phyloP scores from a whole-genome alignment of 2,797 vertebrate genomes.

The Miichthys miiuy region DNA sequence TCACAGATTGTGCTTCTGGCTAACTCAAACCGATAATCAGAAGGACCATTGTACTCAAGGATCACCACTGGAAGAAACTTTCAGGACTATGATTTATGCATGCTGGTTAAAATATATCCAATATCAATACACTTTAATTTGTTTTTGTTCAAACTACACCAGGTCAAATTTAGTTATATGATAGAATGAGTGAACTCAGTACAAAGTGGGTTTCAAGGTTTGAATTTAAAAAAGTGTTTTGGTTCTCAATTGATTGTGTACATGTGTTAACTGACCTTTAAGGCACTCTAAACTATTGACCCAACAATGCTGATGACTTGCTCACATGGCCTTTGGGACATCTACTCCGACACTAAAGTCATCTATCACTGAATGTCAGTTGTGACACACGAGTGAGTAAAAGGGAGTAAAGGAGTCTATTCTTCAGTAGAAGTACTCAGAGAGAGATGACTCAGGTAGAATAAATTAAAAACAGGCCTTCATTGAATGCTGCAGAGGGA shows the following conservation, averaged over 20 bases:
- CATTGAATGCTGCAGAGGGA: not conserved
- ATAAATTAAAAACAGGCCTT: not conserved
- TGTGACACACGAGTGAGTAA: not conserved
- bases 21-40: not conserved
- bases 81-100: not conserved
- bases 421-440: not conserved
- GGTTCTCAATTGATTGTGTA: too few relatives aligned
- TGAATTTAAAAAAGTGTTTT: not conserved
- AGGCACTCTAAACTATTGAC: constrained; percentile 5
- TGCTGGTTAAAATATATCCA: not conserved
- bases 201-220: not conserved
- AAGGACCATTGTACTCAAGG: not conserved
- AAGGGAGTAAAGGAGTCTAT: not conserved
- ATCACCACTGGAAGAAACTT: not conserved
- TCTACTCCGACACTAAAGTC: constrained; percentile 9
- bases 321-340: not conserved
- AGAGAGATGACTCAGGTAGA: not conserved
- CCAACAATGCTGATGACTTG: constrained; percentile 2
- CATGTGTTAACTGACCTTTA: constrained; percentile 7
- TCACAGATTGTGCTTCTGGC: constrained; percentile 3
- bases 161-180: not conserved
- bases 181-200: not conserved
- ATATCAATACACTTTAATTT: not conserved
- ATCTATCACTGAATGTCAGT: constrained; percentile 8
- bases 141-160: not conserved